These are phyloP conservation scores for Leptogaster cylindrica DNA, from an alignment of 2,888 invertebrate species.

Conservation along the genomic window DNA sequence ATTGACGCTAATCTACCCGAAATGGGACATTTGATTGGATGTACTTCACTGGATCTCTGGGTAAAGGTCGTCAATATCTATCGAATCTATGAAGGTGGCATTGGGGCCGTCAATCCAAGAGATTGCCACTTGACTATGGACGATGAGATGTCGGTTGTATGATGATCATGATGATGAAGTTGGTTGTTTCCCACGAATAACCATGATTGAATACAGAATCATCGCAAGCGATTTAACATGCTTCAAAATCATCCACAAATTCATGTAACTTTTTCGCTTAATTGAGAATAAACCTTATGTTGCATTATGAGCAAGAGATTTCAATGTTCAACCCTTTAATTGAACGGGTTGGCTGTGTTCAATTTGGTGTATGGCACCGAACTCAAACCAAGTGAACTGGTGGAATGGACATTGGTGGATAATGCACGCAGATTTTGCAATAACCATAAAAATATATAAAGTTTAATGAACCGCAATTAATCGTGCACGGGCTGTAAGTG, in stretches of 20 bases:
- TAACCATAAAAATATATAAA: slow-evolving; percentile 52
- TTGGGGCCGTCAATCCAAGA: background rate
- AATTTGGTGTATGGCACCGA: background rate
- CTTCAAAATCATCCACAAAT: slow-evolving; percentile 3
- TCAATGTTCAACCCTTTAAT: background rate
- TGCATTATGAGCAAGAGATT: background rate
- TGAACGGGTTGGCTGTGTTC: background rate
- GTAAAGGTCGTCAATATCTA: background rate
- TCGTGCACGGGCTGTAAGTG: slow-evolving; percentile 57
- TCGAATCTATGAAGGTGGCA: too few relatives aligned
- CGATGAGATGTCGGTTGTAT: too few relatives aligned
- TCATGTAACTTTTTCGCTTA: slow-evolving; percentile 18
- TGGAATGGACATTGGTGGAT: background rate
- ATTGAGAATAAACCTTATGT: background rate
- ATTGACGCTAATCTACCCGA: slow-evolving; percentile 41
- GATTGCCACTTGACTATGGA: background rate
- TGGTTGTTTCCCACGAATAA: slow-evolving; percentile 30
- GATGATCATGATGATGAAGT: too few relatives aligned
- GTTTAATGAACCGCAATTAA: slow-evolving; percentile 62
- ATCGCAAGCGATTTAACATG: slow-evolving; percentile 16
- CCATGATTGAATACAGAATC: background rate
- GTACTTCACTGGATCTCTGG: slow-evolving; percentile 9
- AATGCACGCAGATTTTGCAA: slow-evolving; percentile 14
- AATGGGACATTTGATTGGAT: slow-evolving; percentile 43
- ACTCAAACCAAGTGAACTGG: background rate